Conservation (phyloP, 2,797 vertebrate species). For the Perodicticus potto region DNA sequence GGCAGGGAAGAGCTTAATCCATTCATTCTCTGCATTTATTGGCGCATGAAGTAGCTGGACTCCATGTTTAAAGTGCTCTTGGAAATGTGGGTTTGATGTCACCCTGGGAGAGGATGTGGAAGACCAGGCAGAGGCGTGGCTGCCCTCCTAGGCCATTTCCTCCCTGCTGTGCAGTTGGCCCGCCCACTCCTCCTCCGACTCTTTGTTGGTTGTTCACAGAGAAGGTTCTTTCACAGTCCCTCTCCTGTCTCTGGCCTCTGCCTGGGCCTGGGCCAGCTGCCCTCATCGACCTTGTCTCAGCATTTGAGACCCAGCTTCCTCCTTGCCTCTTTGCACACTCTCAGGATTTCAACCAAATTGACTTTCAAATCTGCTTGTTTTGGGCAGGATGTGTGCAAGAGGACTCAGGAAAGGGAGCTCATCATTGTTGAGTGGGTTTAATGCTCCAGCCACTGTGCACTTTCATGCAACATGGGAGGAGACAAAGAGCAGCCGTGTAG, state of each 20-base stretch:
- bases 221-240: conserved; percentile 24
- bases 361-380: not conserved
- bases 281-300: conserved; percentile 16
- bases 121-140: not conserved
- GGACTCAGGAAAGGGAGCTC: not conserved
- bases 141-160: not conserved
- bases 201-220: conserved; percentile 68
- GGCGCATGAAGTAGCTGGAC: conserved; percentile 66
- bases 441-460: too few species aligned
- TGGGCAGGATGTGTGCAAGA: not conserved
- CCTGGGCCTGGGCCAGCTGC: conserved; percentile 32
- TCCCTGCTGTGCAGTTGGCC: not conserved
- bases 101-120: not conserved
- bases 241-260: conserved; percentile 37
- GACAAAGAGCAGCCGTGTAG: too few species aligned
- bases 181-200: not conserved
- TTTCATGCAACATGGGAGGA: too few species aligned
- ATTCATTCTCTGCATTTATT: conserved; percentile 72
- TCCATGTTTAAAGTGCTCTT: conserved; percentile 72
- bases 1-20: conserved; percentile 70
- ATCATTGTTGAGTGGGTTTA: not conserved
- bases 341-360: not conserved
- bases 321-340: conserved; percentile 7
- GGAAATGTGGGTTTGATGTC: not conserved
- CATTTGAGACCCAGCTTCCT: not conserved